Conservation (phyloP, 1,140 invertebrate genomes). For the Calephelis virginiensis region DNA sequence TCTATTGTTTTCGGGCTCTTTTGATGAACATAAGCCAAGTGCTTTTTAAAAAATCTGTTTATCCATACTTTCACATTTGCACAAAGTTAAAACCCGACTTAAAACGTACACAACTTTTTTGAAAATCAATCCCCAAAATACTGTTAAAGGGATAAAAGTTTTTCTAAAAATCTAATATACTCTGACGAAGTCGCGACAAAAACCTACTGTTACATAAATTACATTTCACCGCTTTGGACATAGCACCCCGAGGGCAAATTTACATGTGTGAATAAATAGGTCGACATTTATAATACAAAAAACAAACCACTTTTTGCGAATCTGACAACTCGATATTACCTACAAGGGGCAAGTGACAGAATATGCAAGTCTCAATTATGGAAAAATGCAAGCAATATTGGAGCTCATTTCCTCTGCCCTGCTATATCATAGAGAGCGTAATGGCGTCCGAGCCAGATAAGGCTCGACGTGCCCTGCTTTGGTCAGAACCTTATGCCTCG, state of each 20-base stretch:
- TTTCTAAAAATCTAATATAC: no score
- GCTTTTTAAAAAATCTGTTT: no score
- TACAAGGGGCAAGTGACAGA: conserved; percentile 21
- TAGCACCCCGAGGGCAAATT: not conserved
- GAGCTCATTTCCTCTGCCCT: conserved; percentile 27
- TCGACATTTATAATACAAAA: conserved; percentile 13
- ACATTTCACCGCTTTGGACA: not conserved
- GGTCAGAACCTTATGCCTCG: conserved; percentile 36
- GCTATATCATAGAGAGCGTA: conserved; percentile 29
- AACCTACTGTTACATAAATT: not conserved
- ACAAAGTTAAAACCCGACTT: no score
- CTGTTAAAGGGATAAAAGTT: no score
- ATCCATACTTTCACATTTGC: no score
- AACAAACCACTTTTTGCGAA: conserved; percentile 12
- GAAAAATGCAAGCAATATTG: conserved; percentile 26
- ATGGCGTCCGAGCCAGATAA: conserved; percentile 30
- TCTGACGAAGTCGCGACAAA: no score
- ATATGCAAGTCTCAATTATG: conserved; percentile 24
- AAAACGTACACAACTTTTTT: no score
- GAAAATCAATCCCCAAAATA: no score
- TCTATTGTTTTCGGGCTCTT: no score
- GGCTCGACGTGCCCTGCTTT: conserved; percentile 35
- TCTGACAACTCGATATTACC: conserved; percentile 15
- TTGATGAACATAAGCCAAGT: no score
- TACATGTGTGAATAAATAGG: conserved; percentile 10